A percentile compares a stretch with the other conserved stretches of the same genome.
Conservation (phyloP, 1,140 invertebrate species). For the Dendroctonus valens region DNA sequence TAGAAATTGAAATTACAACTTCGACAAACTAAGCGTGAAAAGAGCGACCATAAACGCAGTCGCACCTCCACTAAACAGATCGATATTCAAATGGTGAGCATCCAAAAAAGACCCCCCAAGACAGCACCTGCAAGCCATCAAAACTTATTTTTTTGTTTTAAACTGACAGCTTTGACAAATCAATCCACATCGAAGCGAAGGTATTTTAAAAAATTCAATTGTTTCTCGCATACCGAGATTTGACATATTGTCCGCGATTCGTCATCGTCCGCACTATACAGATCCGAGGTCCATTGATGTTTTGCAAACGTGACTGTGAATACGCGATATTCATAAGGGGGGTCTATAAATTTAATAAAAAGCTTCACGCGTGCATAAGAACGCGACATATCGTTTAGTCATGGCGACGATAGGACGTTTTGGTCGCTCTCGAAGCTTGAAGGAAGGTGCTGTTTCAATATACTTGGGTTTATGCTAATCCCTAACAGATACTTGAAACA, state of each 20-base stretch:
- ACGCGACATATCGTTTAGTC: slow-evolving; percentile 33
- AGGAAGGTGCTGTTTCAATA: slow-evolving; percentile 3
- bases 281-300: slow-evolving; percentile 28
- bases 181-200: slow-evolving; percentile 24
- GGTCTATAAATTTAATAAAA: slow-evolving; percentile 29
- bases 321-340: slow-evolving; percentile 29
- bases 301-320: slow-evolving; percentile 30
- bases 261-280: slow-evolving; percentile 21
- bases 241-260: slow-evolving; percentile 33
- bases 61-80: no score
- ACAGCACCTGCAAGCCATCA: slow-evolving; percentile 21
- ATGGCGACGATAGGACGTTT: slow-evolving; percentile 25
- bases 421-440: slow-evolving; percentile 9
- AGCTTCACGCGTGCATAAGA: slow-evolving; percentile 28
- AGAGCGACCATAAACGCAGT: no score
- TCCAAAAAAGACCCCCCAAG: slow-evolving; percentile 11
- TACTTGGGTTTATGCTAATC: slow-evolving; percentile 9
- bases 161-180: slow-evolving; percentile 31
- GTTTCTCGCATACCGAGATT: slow-evolving; percentile 25
- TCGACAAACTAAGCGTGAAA: no score
- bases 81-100: no score
- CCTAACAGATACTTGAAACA: background rate
- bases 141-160: slow-evolving; percentile 17
- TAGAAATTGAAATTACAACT: no score
- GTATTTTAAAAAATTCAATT: slow-evolving; percentile 22